Conservation (phyloP, 2,888 invertebrate species). For the Amphipyra berbera region DNA sequence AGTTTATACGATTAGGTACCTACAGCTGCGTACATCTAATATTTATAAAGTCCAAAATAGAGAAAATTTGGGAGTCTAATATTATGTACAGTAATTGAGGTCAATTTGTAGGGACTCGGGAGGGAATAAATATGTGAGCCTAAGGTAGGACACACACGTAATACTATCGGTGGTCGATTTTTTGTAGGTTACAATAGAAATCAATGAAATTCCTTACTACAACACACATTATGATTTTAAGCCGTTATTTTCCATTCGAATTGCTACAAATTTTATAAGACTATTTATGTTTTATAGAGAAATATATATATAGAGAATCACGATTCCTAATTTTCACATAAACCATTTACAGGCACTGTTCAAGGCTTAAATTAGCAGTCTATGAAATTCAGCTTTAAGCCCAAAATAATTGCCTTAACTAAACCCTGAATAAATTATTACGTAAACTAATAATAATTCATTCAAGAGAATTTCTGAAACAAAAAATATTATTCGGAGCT, state of each 20-base stretch:
- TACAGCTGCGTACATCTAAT: constrained; percentile 38
- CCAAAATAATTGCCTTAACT: background rate
- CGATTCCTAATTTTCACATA: too few relatives aligned
- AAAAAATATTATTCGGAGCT: constrained; percentile 23
- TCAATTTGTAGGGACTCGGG: constrained; percentile 23
- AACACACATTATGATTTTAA: too few relatives aligned
- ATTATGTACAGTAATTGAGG: constrained; percentile 33
- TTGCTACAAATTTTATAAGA: too few relatives aligned
- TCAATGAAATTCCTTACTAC: too few relatives aligned
- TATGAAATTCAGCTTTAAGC: too few relatives aligned
- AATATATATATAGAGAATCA: too few relatives aligned
- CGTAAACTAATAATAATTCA: background rate
- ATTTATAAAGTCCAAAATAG: constrained; percentile 48
- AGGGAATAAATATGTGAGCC: constrained; percentile 6
- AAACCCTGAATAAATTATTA: constrained; percentile 16
- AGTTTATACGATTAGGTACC: constrained; percentile 44
- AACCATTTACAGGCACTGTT: too few relatives aligned
- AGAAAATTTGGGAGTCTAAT: constrained; percentile 26
- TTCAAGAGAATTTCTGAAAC: constrained; percentile 6
- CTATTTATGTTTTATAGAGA: too few relatives aligned
- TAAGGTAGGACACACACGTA: background rate
- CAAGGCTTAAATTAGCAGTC: too few relatives aligned
- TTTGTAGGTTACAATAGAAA: too few relatives aligned
- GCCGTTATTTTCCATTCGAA: too few relatives aligned
- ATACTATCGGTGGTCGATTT: background rate